Conservation (phyloP, 53 echinoderm and acorn worm genomes). For the Zoroaster sp. region DNA sequence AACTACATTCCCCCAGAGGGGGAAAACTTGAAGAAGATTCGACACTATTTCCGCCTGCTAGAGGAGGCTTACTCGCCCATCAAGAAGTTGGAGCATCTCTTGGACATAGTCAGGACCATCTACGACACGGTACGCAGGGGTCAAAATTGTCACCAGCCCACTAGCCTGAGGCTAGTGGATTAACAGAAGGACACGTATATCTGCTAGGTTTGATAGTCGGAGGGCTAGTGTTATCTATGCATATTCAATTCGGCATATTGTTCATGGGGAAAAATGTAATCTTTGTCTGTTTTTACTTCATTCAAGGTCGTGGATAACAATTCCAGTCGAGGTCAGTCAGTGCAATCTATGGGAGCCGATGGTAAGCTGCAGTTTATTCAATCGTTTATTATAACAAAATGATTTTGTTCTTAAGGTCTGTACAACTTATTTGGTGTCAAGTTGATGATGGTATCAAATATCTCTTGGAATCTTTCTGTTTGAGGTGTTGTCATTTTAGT, state of each 20-base stretch:
- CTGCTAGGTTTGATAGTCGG: too few species aligned
- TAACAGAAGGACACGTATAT: too few species aligned
- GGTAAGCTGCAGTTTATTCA: conserved; percentile 70
- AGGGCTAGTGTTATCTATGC: too few species aligned
- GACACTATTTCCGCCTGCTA: conserved; percentile 63
- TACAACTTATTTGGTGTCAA: too few species aligned
- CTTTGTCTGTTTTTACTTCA: background rate
- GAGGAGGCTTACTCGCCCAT: conserved; percentile 85
- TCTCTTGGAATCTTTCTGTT: too few species aligned
- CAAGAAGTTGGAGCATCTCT: conserved; percentile 79
- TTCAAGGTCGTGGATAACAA: conserved; percentile 66
- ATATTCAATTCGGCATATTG: too few species aligned
- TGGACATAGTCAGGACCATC: conserved; percentile 78
- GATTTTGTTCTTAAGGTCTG: too few species aligned
- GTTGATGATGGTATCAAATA: too few species aligned
- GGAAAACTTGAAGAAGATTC: conserved; percentile 57
- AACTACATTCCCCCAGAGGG: conserved; percentile 80
- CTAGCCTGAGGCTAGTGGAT: too few species aligned
- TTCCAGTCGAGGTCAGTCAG: conserved; percentile 52
- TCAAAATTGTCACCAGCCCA: too few species aligned
- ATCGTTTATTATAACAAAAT: too few species aligned
- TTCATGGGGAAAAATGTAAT: background rate
- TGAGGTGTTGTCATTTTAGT: too few species aligned
- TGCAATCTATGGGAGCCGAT: conserved; percentile 96
- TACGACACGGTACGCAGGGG: conserved; percentile 89